These are phyloP conservation scores for Porites divaricata DNA, from an alignment of 92 coral and sea anemone genomes.

Conservation along the genomic window DNA sequence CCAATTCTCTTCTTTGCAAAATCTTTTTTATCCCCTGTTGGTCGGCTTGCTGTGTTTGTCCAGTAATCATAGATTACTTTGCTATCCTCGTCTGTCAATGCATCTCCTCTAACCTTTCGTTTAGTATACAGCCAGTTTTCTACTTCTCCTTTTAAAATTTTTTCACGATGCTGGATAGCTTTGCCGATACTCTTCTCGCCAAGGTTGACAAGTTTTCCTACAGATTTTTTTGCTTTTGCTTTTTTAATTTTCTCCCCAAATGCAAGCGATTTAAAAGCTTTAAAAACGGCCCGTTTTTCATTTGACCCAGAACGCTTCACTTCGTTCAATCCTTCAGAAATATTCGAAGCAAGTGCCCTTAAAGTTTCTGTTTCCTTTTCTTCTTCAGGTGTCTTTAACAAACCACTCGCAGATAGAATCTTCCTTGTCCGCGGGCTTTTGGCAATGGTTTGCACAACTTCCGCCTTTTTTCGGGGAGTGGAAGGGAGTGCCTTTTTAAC, in stretches of 20 bases:
- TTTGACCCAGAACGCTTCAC: slow-evolving; percentile 31
- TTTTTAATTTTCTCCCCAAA: slow-evolving; percentile 34
- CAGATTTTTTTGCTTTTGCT: slow-evolving; percentile 14
- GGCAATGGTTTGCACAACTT: too few relatives aligned
- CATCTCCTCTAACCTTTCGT: slow-evolving; percentile 21
- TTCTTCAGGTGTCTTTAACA: too few relatives aligned
- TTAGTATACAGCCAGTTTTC: slow-evolving; percentile 23
- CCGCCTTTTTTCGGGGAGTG: too few relatives aligned
- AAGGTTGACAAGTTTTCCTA: slow-evolving; percentile 24
- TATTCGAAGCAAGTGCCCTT: neutral
- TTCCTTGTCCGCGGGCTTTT: too few relatives aligned
- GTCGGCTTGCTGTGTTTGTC: slow-evolving; percentile 43
- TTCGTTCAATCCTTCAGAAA: neutral
- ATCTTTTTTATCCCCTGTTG: slow-evolving; percentile 47
- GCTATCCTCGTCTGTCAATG: slow-evolving; percentile 28
- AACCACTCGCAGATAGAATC: too few relatives aligned
- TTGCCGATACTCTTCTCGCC: slow-evolving; percentile 25
- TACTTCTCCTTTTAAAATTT: slow-evolving; percentile 14
- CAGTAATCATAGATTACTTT: slow-evolving; percentile 29
- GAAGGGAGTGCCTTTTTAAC: too few relatives aligned
- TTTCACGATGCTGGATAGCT: slow-evolving; percentile 17
- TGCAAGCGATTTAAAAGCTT: slow-evolving; percentile 23
- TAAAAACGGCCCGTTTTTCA: slow-evolving; percentile 28
- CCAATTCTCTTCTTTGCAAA: slow-evolving; percentile 29
- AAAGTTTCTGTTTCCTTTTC: too few relatives aligned